Evolutionary conservation across 2,888 invertebrate species (phyloP), one percentile per base, ranked within the genome.

Genomic region (Pristionchus fissidentatus): DNA sequence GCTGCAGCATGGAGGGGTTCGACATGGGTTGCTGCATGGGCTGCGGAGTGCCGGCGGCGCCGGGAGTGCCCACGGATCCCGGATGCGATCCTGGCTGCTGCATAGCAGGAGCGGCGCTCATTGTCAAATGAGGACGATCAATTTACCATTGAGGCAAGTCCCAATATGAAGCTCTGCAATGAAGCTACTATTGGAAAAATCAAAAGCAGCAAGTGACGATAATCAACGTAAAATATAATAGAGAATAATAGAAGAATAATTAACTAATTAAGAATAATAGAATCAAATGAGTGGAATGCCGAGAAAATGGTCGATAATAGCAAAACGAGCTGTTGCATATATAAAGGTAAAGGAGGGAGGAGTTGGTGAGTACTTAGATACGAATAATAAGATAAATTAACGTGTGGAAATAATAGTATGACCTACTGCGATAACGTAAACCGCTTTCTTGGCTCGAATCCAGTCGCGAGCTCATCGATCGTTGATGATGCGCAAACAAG

Each of bases 401-500:
- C 32, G 49, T 8, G 49, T 19, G 35, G 46, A 49, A 75, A 75
- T 15, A 75, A 46, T 32, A 75, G 75, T n/a, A 49, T 26, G 70
- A 41, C 10, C 70, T 41, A 70, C 70, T 43, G 41, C 70, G n/a
- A 70, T 38, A 70, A 70, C 70, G 70, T 41, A 77, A 77, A 77
- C 75, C 41, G 75, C 75, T 29, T 62, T 60, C 38, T 83, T 83
- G 83, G 83, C 83, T 83, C 52, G 55, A 57, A 83, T 83, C 83
- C 83, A 83, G 83, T 83, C 73, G n/a, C 29, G 55, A 41, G 38
- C 70, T 73, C 83, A 83, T 83, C 83, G 83, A 83, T 83, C 70
- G 62, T 22, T 15, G 2, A 19, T 62, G 81, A 46, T 62, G 81
- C 22, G 60, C 81, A 81, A 81, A n/a, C 29, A 0, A 13, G 10